A percentile compares a stretch with the other conserved stretches of the same genome.
These are phyloP conservation scores for Phaenicophaeus curvirostris DNA, from an alignment of 2,797 vertebrate species.

Conservation along the genomic window DNA sequence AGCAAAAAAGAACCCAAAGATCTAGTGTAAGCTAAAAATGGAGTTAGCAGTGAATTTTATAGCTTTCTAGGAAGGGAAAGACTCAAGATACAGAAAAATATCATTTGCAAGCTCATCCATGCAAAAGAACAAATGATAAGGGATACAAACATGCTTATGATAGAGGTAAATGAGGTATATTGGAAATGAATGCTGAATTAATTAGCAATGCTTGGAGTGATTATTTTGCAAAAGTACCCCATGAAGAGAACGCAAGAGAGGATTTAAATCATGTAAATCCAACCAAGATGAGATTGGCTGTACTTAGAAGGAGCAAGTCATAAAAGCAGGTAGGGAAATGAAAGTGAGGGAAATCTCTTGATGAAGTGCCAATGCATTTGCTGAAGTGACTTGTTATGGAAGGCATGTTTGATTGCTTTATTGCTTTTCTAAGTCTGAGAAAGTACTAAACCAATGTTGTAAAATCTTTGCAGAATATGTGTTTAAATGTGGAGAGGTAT, in stretches of 20 bases:
- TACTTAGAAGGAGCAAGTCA: neutral
- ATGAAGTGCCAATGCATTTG: slow-evolving; percentile 22
- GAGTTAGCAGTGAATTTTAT: neutral
- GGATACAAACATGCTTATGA: neutral
- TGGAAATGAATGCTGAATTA: slow-evolving; percentile 35
- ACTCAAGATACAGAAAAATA: neutral
- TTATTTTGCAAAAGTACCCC: slow-evolving; percentile 17
- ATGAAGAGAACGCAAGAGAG: slow-evolving; percentile 5
- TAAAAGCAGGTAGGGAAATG: slow-evolving; percentile 9
- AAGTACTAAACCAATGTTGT: neutral
- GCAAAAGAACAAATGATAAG: neutral
- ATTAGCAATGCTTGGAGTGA: slow-evolving; percentile 10
- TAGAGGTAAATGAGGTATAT: slow-evolving; percentile 16
- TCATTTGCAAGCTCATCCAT: neutral
- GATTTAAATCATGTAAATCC: slow-evolving; percentile 1
- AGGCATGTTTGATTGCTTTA: slow-evolving; percentile 45
- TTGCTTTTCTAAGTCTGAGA: slow-evolving; percentile 30
- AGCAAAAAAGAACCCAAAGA: neutral
- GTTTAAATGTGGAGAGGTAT: slow-evolving; percentile 18
- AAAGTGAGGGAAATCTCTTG: slow-evolving; percentile 1
- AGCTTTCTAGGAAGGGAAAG: neutral
- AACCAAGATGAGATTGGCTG: neutral
- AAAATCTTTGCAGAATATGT: neutral
- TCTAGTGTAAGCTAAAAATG: neutral
- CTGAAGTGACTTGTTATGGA: slow-evolving; percentile 32